Evolutionary conservation across 2,797 vertebrate species (phyloP), one percentile per base, ranked within the genome.

Genomic region (Rhinogobio ventralis): DNA sequence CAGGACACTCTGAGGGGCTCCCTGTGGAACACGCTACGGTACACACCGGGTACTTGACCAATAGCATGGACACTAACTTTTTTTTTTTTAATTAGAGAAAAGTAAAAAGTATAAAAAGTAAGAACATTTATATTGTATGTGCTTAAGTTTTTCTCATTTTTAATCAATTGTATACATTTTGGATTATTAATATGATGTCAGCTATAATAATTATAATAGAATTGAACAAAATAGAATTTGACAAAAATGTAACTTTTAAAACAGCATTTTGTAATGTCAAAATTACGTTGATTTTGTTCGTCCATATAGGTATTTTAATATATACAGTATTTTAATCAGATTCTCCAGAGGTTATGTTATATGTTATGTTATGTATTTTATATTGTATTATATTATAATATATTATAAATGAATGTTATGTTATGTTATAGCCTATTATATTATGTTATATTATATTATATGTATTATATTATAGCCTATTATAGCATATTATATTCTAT

Each of bases 1-100:
- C 90, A 89, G 89, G 93, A 85, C 91, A 90, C 90, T 88, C 67
- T 64, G 46, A 72, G 83, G 81, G 74, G 57, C 69, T 62, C 33
- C 45, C 33, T 25, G n/a, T 17, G 79, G n/a, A 55, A 46, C 30
- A 66, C 77, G 39, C 62, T 39, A 79, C 23, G 60, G 30, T 15
- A 42, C n/a, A 42, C 33, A 60, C 45, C 1, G 74, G 51, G 4
- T 23, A 79, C 77, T 67, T 79, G 25, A 36, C 78, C 57, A 79
- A 80, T 51, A 53, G 30, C 45, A 55, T 4, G 57, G 42, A 45
- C 2, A 62, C 5, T 30, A 69, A 69, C 79, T 69, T 80, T 55
- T 75, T 23, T 78, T 25, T 20, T 28, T 14, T 7, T 13, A 42
- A 39, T 60, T 57, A 39, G 33, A 76, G 51, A n/a, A n/a, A n/a